Evolutionary conservation across 2,888 invertebrate genomes (phyloP).

Genomic region (Hypercompe scribonia): DNA sequence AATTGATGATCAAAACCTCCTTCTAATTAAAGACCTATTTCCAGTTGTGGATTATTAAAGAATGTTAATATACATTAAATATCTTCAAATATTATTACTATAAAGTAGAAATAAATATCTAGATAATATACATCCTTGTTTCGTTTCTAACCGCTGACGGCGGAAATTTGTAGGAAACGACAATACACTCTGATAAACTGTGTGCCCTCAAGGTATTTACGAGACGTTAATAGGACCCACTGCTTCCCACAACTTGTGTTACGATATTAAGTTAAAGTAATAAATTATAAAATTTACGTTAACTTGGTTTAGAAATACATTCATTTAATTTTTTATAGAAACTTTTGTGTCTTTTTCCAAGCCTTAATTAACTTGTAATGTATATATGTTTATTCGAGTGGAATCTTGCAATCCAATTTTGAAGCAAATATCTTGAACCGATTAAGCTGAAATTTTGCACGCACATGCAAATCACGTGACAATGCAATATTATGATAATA

Average conservation of each 20-base stretch:
- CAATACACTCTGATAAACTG: conserved; percentile 61
- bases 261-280: conserved; percentile 12
- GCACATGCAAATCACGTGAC: too few species aligned
- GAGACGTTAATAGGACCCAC: conserved; percentile 28
- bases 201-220: conserved; percentile 45
- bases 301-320: conserved; percentile 1
- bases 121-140: conserved; percentile 33
- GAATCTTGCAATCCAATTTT: too few species aligned
- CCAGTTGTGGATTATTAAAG: too few species aligned
- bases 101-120: conserved; percentile 16
- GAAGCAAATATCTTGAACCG: too few species aligned
- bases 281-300: conserved; percentile 7
- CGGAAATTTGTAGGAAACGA: conserved; percentile 61
- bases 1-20: too few species aligned
- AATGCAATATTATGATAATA: too few species aligned
- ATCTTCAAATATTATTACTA: background rate
- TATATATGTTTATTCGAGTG: too few species aligned
- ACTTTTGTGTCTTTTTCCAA: too few species aligned
- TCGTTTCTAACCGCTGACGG: conserved; percentile 46
- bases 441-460: too few species aligned
- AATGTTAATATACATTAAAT: too few species aligned
- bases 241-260: conserved; percentile 10
- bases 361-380: too few species aligned
- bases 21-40: too few species aligned
- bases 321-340: background rate